A percentile compares a stretch with the other conserved stretches of the same genome.
Conservation (phyloP, 2,888 invertebrate genomes). For the Pseudococcus longispinus region DNA sequence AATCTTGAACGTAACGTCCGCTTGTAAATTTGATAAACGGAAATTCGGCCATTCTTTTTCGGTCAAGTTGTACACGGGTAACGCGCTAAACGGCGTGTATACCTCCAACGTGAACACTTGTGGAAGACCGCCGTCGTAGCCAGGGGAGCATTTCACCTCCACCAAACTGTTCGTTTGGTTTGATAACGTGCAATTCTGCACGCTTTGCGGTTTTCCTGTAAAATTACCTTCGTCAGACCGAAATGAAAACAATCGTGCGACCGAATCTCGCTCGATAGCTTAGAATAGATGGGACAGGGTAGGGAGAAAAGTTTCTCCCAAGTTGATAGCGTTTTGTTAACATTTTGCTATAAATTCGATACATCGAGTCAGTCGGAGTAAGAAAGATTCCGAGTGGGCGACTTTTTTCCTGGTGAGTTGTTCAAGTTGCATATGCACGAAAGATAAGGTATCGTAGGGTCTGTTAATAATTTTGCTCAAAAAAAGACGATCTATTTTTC, state of each 20-base stretch:
- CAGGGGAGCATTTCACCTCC: constrained; percentile 83
- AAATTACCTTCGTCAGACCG: constrained; percentile 57
- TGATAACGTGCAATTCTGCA: constrained; percentile 85
- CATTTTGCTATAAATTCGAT: too few species aligned
- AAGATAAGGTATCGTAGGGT: too few species aligned
- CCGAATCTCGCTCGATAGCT: background rate
- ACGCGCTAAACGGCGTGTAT: constrained; percentile 76
- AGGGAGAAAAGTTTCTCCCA: background rate
- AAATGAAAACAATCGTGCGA: background rate
- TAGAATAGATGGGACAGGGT: background rate
- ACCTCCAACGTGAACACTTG: constrained; percentile 86
- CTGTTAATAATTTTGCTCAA: too few species aligned
- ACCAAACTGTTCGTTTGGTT: constrained; percentile 63
- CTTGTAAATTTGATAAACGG: constrained; percentile 65
- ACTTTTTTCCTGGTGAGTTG: too few species aligned
- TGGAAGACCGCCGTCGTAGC: constrained; percentile 87
- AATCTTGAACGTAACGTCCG: constrained; percentile 71
- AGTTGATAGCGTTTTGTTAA: background rate
- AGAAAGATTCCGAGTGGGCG: too few species aligned
- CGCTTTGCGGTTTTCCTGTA: constrained; percentile 79
- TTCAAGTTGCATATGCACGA: too few species aligned
- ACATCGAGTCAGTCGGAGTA: too few species aligned
- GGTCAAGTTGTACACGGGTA: constrained; percentile 74
- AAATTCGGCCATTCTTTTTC: constrained; percentile 72
- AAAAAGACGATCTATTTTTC: too few species aligned